phyloP scores from a whole-genome alignment of 35 echinoderm and acorn worm species.

The Anneissia japonica region DNA sequence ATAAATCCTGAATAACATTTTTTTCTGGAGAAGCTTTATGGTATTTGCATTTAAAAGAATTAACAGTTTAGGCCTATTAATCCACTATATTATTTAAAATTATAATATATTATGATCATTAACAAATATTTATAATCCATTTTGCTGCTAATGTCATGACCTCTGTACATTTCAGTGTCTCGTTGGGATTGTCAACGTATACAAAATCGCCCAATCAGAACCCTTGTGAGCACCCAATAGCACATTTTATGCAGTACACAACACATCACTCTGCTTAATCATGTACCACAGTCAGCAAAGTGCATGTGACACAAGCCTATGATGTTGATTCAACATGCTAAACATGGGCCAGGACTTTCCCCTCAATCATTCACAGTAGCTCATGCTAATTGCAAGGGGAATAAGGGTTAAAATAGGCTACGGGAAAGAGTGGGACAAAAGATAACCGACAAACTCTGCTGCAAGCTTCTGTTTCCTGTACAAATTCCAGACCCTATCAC shows the following conservation, averaged over 20 bases:
- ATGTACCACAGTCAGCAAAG: background rate
- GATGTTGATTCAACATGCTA: background rate
- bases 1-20: too few species aligned
- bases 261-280: background rate
- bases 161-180: too few species aligned
- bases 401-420: background rate
- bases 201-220: background rate
- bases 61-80: too few species aligned
- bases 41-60: too few species aligned
- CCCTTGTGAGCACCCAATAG: background rate
- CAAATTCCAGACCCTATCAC: background rate
- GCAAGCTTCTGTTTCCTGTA: background rate
- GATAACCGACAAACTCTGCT: background rate
- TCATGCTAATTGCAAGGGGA: background rate
- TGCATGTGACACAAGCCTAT: background rate
- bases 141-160: too few species aligned
- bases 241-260: background rate
- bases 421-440: background rate
- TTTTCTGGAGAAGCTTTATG: too few species aligned
- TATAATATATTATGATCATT: too few species aligned
- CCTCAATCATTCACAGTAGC: background rate
- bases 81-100: too few species aligned
- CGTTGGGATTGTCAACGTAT: too few species aligned
- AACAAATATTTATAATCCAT: too few species aligned
- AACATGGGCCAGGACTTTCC: background rate